phyloP scores from a whole-genome alignment of 1,140 invertebrate species.

The Oryctes rhinoceros region DNA sequence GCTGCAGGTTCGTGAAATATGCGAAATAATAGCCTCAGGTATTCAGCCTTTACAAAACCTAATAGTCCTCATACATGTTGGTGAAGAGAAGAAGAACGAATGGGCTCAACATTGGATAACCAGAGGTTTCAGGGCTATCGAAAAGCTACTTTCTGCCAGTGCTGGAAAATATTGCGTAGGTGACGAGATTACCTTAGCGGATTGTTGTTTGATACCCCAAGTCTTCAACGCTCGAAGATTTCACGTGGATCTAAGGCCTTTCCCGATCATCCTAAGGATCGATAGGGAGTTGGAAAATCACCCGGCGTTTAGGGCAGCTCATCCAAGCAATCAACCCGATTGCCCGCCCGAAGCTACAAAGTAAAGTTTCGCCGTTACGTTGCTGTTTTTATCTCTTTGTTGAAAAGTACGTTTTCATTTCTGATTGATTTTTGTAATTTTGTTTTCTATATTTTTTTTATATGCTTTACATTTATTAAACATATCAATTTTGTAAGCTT shows the following conservation, averaged over 20 bases:
- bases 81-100: conserved; percentile 85
- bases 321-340: conserved; percentile 90
- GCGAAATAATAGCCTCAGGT: conserved; percentile 87
- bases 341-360: conserved; percentile 86
- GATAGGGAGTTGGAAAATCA: conserved; percentile 86
- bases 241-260: conserved; percentile 88
- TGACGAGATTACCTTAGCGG: conserved; percentile 91
- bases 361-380: conserved; percentile 61
- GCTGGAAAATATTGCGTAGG: conserved; percentile 95
- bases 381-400: conserved; percentile 47
- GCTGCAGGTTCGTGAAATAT: conserved; percentile 72
- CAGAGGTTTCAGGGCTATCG: conserved; percentile 87
- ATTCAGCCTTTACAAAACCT: conserved; percentile 97
- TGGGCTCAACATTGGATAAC: conserved; percentile 95
- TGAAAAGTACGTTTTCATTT: neutral
- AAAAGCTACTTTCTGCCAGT: conserved; percentile 82
- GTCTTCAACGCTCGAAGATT: conserved; percentile 70
- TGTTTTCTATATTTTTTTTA: neutral
- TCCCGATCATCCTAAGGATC: conserved; percentile 88
- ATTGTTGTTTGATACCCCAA: conserved; percentile 95
- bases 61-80: conserved; percentile 83
- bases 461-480: conserved; percentile 8
- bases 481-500: conserved; percentile 29
- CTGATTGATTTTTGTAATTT: neutral
- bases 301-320: conserved; percentile 86